A percentile compares a stretch with the other conserved stretches of the same genome.
These are phyloP conservation scores for Syrrhaptes paradoxus DNA, from an alignment of 2,113 vertebrate genomes.

Conservation along the genomic window DNA sequence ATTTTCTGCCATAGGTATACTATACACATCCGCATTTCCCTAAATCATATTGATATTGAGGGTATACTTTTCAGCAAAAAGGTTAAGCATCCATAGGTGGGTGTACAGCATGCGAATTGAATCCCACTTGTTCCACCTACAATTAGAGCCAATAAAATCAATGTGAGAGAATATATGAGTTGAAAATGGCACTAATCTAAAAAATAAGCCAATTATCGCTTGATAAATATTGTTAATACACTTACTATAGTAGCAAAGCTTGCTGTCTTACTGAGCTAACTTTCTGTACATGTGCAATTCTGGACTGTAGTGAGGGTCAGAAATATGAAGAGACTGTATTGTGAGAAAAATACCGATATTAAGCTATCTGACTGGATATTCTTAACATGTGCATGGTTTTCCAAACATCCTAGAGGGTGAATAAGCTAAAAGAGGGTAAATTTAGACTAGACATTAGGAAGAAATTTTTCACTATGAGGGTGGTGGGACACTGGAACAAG, in stretches of 20 bases:
- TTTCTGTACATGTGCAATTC: background rate
- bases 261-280: background rate
- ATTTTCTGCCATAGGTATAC: background rate
- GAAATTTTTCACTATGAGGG: too few species aligned
- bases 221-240: background rate
- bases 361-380: background rate
- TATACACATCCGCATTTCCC: background rate
- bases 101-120: background rate
- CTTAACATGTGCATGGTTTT: background rate
- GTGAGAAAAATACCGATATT: background rate
- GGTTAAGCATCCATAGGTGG: background rate
- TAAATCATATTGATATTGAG: background rate
- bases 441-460: too few species aligned
- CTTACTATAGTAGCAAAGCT: background rate
- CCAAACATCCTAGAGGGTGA: background rate
- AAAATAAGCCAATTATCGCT: background rate
- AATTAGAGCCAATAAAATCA: background rate
- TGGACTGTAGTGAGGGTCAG: background rate
- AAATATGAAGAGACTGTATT: background rate
- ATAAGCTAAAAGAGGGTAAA: too few species aligned
- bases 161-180: background rate
- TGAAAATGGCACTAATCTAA: background rate
- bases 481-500: too few species aligned
- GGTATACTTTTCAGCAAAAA: background rate
- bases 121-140: background rate